Conservation (phyloP, 2,113 vertebrate genomes). For the Amphilophus citrinellus region DNA sequence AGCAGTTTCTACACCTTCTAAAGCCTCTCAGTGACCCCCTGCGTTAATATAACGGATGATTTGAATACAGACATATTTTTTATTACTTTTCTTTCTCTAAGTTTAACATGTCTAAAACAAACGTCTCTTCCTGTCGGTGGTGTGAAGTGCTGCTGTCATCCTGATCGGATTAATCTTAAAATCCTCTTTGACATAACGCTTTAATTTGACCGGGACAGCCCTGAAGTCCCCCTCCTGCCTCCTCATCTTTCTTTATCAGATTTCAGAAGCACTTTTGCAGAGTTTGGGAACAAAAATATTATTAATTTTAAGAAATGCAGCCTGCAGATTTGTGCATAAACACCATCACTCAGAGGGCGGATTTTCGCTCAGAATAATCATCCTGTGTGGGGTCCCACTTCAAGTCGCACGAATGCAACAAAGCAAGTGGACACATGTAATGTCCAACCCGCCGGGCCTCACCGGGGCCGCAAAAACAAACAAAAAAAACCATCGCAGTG, state of each 20-base stretch:
- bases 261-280: neutral
- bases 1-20: neutral
- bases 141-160: neutral
- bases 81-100: neutral
- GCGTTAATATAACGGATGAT: neutral
- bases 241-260: neutral
- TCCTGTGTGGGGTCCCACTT: neutral
- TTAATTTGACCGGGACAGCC: neutral
- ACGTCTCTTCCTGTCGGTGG: neutral
- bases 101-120: neutral
- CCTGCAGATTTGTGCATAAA: neutral
- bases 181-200: neutral
- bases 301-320: neutral
- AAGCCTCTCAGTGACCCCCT: neutral
- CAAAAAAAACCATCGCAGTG: neutral
- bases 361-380: neutral
- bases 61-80: neutral
- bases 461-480: neutral
- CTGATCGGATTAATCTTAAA: neutral
- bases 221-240: neutral
- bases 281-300: neutral
- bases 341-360: neutral
- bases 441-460: conserved; percentile 49
- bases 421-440: conserved; percentile 55
- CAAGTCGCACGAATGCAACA: conserved; percentile 31